These are phyloP conservation scores for Archips xylosteana DNA, from an alignment of 2,888 invertebrate genomes.

Conservation along the genomic window DNA sequence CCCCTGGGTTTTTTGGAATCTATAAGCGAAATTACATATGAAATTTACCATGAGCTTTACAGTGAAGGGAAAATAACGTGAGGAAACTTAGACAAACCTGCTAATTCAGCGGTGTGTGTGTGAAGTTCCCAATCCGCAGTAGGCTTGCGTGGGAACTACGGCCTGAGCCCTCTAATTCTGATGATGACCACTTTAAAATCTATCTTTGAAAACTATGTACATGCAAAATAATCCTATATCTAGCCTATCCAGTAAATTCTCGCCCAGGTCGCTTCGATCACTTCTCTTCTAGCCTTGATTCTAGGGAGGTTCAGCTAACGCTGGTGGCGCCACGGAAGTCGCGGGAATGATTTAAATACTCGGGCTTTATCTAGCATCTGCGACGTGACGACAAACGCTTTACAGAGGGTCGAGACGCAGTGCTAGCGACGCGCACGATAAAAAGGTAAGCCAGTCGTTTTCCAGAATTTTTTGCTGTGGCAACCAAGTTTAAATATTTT, in stretches of 20 bases:
- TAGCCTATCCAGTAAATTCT: not conserved
- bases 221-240: not conserved
- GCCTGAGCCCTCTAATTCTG: too few relatives aligned
- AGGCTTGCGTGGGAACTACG: too few relatives aligned
- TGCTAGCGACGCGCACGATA: conserved; percentile 20
- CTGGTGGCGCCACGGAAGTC: conserved; percentile 36
- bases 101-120: too few relatives aligned
- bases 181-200: not conserved
- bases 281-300: not conserved
- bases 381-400: conserved; percentile 69
- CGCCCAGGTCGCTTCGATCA: not conserved
- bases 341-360: conserved; percentile 76
- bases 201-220: too few relatives aligned
- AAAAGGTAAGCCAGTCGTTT: not conserved
- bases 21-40: too few relatives aligned
- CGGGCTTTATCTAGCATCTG: conserved; percentile 77
- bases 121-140: too few relatives aligned
- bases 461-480: too few relatives aligned
- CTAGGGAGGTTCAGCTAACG: conserved; percentile 49
- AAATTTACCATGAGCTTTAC: too few relatives aligned
- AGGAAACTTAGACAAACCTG: too few relatives aligned
- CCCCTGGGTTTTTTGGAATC: too few relatives aligned
- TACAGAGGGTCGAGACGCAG: conserved; percentile 7
- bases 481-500: not conserved
- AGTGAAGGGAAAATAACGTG: too few relatives aligned